Base-by-base conservation (phyloP, 2,888 invertebrate species). In the Spilarctia lutea region DNA sequence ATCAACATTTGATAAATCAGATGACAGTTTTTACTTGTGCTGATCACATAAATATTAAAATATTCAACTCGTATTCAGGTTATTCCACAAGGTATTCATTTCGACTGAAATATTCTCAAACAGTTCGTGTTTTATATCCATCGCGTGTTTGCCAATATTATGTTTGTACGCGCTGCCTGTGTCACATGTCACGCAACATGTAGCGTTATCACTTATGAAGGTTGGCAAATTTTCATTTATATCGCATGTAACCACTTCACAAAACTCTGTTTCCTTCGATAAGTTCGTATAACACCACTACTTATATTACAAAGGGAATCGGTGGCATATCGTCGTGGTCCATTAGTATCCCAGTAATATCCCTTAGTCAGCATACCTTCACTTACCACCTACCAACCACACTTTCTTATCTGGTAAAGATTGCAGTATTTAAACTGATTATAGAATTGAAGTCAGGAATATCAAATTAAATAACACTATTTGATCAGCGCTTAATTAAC, bases 171-270 rank as follows among this genome's bases (percentile, higher is more conserved):
- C 52, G 35, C n/a, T 33, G 45, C 35, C 11, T 60, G 8, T 67
- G 68, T 45, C 60, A 73, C 27, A 56, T 68, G 72, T 68, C 68
- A 73, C 60, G 72, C 42, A 30, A 45, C 72, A 63, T 60, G 33
- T 60, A 56, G n/a, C 67, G 42, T 68, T 73, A 33, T 69, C 68
- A 45, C 60, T 16, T n/a, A 33, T 24, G 30, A 72, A 20, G 24
- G 67, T 56, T 13, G 30, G 42, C 33, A n/a, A 66, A 71, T 33
- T 33, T 52, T 48, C 52, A 20, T 60, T 6, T 39, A 16, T 33
- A n/a, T 56, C 16, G 4, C 4, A 33, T 10, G n/a, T 48, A 33
- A 48, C n/a, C n/a, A 45, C 33, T 60, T 60, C 3, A 45, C 24
- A 39, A 16, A 30, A 20, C 42, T 33, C 71, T 13, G 16, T 30